phyloP scores from a whole-genome alignment of 35 echinoderm and acorn worm genomes.

The Apostichopus californicus region DNA sequence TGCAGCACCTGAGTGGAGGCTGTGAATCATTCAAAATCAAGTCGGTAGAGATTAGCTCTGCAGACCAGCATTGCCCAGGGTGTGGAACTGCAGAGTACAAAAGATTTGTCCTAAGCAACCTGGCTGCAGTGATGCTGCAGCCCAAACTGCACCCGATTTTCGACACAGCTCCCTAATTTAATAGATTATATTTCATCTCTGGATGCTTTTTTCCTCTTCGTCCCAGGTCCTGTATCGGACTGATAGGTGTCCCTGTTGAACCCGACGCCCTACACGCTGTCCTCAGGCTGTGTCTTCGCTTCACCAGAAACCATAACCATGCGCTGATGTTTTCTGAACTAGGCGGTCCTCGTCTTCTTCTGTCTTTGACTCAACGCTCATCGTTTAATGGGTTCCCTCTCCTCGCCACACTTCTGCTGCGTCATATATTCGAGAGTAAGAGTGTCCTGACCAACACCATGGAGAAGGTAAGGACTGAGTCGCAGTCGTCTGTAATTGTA shows the following conservation, averaged over 20 bases:
- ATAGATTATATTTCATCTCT: too few species aligned
- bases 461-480: slow-evolving; percentile 75
- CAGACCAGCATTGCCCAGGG: too few species aligned
- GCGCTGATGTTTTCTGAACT: slow-evolving; percentile 93
- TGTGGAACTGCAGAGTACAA: too few species aligned
- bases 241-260: slow-evolving; percentile 95
- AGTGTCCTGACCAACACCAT: slow-evolving; percentile 80
- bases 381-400: slow-evolving; percentile 85
- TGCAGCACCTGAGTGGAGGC: too few species aligned
- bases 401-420: slow-evolving; percentile 82
- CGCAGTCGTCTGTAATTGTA: neutral
- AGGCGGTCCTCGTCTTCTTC: slow-evolving; percentile 79
- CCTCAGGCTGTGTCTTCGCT: slow-evolving; percentile 82
- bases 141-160: too few species aligned
- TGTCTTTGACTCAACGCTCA: slow-evolving; percentile 77
- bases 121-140: too few species aligned
- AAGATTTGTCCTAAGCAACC: too few species aligned
- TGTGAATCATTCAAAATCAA: too few species aligned
- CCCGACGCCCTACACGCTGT: slow-evolving; percentile 95
- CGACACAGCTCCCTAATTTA: too few species aligned
- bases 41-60: too few species aligned
- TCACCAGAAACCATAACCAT: slow-evolving; percentile 89
- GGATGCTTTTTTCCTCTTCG: neutral
- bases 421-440: slow-evolving; percentile 94
- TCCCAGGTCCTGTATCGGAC: slow-evolving; percentile 82